Percentiles rank a stretch among this genome's conserved stretches.
These are phyloP conservation scores for Carapus acus DNA, from an alignment of 2,797 vertebrate genomes.

Conservation along the genomic window DNA sequence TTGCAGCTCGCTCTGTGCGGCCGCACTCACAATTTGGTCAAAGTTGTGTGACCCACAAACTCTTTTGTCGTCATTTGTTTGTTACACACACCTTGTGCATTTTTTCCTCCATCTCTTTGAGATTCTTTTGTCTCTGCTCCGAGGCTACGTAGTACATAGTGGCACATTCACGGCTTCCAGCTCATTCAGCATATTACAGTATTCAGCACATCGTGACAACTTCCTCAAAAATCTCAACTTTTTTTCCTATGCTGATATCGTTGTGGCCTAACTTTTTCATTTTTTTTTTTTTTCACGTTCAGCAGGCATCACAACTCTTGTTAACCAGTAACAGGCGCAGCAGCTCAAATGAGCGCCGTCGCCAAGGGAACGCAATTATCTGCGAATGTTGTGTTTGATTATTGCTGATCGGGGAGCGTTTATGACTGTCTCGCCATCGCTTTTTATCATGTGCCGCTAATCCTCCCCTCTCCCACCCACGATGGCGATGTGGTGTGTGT, in stretches of 20 bases:
- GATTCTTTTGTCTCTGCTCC: constrained; percentile 8
- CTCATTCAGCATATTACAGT: too few relatives aligned
- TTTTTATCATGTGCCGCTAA: constrained; percentile 4
- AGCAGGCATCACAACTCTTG: constrained; percentile 14
- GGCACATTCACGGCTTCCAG: too few relatives aligned
- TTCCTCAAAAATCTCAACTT: too few relatives aligned
- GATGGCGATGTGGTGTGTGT: too few relatives aligned
- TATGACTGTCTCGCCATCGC: constrained; percentile 24
- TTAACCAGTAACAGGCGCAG: constrained; percentile 55
- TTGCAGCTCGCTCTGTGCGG: background rate
- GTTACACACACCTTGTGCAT: constrained; percentile 3
- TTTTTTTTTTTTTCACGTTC: background rate
- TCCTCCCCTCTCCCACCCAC: too few relatives aligned
- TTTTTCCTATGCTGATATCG: too few relatives aligned
- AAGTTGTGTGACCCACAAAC: constrained; percentile 5
- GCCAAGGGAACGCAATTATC: constrained; percentile 31
- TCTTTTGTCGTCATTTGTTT: constrained; percentile 17
- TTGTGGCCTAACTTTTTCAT: too few relatives aligned
- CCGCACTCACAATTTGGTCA: background rate
- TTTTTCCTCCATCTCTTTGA: background rate
- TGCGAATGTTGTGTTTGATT: constrained; percentile 26
- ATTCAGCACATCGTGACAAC: too few relatives aligned
- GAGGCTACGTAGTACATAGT: constrained; percentile 17
- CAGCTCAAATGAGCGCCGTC: constrained; percentile 1
- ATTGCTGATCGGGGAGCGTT: constrained; percentile 34